phyloP scores from a whole-genome alignment of 2,113 vertebrate genomes.

The Furnarius figulus region DNA sequence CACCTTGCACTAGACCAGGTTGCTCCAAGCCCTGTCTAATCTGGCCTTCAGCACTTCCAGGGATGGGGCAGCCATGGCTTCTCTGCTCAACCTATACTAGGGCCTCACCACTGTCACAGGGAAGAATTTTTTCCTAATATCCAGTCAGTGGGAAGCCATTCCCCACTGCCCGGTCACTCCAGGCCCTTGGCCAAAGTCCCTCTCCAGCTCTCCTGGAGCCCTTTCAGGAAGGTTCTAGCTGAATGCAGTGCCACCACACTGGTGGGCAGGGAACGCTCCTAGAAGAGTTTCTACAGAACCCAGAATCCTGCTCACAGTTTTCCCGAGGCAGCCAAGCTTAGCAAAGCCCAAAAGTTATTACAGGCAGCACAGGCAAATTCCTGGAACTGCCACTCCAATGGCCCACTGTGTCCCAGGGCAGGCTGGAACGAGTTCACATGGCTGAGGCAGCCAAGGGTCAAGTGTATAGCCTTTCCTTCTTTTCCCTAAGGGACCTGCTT shows the following conservation, averaged over 20 bases:
- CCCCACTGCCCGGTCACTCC: background rate
- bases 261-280: background rate
- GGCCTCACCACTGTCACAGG: background rate
- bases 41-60: background rate
- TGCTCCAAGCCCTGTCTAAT: background rate
- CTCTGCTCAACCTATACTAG: background rate
- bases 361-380: background rate
- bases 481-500: fast-evolving
- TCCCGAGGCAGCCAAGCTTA: background rate
- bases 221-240: background rate
- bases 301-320: background rate
- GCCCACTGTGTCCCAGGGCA: fast-evolving
- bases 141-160: background rate
- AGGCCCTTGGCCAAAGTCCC: too few species aligned
- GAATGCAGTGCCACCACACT: fast-evolving
- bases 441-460: background rate
- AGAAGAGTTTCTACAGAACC: background rate
- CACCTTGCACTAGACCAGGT: fast-evolving
- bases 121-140: background rate
- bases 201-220: background rate
- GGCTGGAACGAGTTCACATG: background rate
- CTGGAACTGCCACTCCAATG: background rate
- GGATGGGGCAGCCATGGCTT: background rate
- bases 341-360: background rate
- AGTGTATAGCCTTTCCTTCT: background rate